phyloP scores from a whole-genome alignment of 92 coral and sea anemone genomes.

The Zoanthus solanderi region DNA sequence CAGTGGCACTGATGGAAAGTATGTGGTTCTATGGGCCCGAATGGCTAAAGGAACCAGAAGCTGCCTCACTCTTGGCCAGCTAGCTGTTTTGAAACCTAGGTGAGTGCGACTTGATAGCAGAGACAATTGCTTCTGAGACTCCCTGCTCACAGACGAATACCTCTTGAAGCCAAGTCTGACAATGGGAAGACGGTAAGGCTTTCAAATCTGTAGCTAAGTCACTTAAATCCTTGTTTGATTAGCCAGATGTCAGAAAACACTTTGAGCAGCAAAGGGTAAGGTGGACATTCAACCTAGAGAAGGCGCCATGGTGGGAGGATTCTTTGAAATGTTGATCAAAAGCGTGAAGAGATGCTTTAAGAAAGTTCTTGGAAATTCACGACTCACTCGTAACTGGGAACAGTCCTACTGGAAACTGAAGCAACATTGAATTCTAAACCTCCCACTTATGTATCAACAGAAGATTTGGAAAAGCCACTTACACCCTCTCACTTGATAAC shows the following conservation, averaged over 20 bases:
- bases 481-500: neutral
- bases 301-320: constrained; percentile 59
- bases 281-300: constrained; percentile 50
- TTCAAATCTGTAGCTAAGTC: constrained; percentile 35
- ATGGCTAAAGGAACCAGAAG: constrained; percentile 46
- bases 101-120: constrained; percentile 41
- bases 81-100: too few relatives aligned
- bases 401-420: constrained; percentile 8
- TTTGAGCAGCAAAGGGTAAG: constrained; percentile 16
- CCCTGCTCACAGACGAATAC: constrained; percentile 44
- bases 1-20: constrained; percentile 11
- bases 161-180: constrained; percentile 23
- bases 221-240: constrained; percentile 7
- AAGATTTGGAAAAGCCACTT: constrained; percentile 1
- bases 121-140: constrained; percentile 36
- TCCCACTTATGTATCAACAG: constrained; percentile 10
- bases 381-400: neutral
- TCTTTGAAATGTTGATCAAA: constrained; percentile 49
- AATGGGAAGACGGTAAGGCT: constrained; percentile 27
- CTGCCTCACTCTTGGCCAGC: constrained; percentile 38
- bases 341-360: constrained; percentile 49
- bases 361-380: constrained; percentile 27
- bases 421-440: neutral
- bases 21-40: too few relatives aligned
- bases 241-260: constrained; percentile 35